phyloP scores from a whole-genome alignment of 1,140 invertebrate species.

The silkworm (Bombyx mori) region DNA sequence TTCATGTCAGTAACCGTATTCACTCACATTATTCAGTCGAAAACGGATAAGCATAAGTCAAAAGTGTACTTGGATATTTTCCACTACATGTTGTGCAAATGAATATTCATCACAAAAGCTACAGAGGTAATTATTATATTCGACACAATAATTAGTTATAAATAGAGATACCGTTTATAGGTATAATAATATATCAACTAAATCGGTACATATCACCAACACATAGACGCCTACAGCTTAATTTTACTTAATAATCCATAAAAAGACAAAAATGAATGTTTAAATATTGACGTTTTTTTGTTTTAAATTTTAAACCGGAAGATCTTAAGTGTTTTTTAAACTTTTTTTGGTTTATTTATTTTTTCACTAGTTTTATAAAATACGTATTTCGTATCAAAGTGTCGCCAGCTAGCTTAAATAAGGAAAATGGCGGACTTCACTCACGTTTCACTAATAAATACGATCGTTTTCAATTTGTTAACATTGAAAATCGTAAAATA shows the following conservation, averaged over 20 bases:
- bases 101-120: slow-evolving; percentile 64
- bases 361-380: slow-evolving; percentile 59
- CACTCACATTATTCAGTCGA: neutral
- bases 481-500: slow-evolving; percentile 64
- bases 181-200: slow-evolving; percentile 54
- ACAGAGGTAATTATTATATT: slow-evolving; percentile 66
- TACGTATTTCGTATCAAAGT: slow-evolving; percentile 67
- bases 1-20: no score
- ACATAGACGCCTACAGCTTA: slow-evolving; percentile 62
- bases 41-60: neutral
- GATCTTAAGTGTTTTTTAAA: slow-evolving; percentile 55
- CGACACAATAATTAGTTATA: slow-evolving; percentile 52
- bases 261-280: slow-evolving; percentile 61
- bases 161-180: slow-evolving; percentile 62
- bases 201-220: slow-evolving; percentile 64
- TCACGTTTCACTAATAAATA: slow-evolving; percentile 60
- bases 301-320: slow-evolving; percentile 44
- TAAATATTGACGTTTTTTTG: slow-evolving; percentile 35
- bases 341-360: slow-evolving; percentile 33
- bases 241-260: slow-evolving; percentile 56
- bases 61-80: neutral
- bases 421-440: slow-evolving; percentile 58
- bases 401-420: slow-evolving; percentile 56
- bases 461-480: slow-evolving; percentile 64
- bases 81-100: slow-evolving; percentile 66